phyloP scores from a whole-genome alignment of 2,888 invertebrate genomes.

The Hipparchia semele region DNA sequence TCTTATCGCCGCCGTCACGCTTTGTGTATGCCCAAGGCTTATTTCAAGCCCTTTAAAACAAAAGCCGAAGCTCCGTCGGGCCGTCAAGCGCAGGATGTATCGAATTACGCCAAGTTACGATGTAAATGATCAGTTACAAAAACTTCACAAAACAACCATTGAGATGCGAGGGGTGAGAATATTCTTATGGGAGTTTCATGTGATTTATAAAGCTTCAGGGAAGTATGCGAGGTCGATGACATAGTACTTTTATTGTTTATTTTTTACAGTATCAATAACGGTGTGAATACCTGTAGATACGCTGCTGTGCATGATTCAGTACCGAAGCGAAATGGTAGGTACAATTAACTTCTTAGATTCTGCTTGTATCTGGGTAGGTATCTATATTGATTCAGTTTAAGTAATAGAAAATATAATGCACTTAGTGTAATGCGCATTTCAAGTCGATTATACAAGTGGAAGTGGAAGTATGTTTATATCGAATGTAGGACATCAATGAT shows the following conservation, averaged over 20 bases:
- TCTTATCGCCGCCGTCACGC: not conserved
- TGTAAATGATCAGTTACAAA: constrained; percentile 78
- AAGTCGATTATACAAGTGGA: no score
- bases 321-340: not conserved
- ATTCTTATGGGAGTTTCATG: constrained; percentile 68
- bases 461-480: no score
- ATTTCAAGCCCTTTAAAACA: constrained; percentile 35
- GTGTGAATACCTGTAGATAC: not conserved
- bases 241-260: constrained; percentile 38
- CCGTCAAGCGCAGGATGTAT: constrained; percentile 78
- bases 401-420: no score
- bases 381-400: no score
- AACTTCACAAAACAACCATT: constrained; percentile 62
- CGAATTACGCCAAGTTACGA: constrained; percentile 73
- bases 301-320: not conserved
- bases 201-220: constrained; percentile 77
- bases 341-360: not conserved
- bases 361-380: no score
- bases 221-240: constrained; percentile 57
- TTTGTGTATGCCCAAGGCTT: not conserved
- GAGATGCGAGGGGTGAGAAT: constrained; percentile 69
- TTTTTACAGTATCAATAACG: constrained; percentile 33
- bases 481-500: no score
- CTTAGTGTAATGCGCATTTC: no score
- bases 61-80: constrained; percentile 47